Base-by-base conservation (phyloP, 1,140 invertebrate genomes). In the Panagrolaimus sp. region DNA sequence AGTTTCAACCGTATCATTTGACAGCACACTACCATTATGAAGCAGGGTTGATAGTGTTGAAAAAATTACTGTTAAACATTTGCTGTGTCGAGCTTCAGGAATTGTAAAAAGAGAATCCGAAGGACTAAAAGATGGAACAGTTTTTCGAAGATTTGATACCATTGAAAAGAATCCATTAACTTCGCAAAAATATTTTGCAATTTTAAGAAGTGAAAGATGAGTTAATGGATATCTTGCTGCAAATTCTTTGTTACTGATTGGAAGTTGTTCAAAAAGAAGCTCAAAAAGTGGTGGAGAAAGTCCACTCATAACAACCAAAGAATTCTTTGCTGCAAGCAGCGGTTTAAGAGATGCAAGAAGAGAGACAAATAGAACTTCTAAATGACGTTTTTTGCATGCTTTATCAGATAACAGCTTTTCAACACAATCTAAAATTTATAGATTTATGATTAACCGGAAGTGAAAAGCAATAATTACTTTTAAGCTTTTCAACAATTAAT, bases 301-400 rank as follows among this genome's bases (percentile, higher is more conserved):
- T 21, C 52, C 52, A 58, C 28, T 58, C 52, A 58, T 58, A 28
- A 58, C 52, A 26, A 58, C 28, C 10, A 58, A 28, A 14, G 52
- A 58, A 28, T 58, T 58, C 17, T 58, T 58, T 21, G 52, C 52
- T n/a, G 21, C 21, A 2, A 58, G 17, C 14, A 58, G 52, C 10
- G 52, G 21, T 8, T 58, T 21, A 0, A 58, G 17, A 21, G 52
- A 5, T 12, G 52, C 52, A 2, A 58, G 17, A 21, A 58, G n/a
- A 12, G 52, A 26, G 10, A 28, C 52, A 28, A 58, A 58, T 21
- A 58, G 17, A 28, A 28, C 52, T 3, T 3, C 28, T 21, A n/a
- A 58, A 7, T 28, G 52, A 28, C 10, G 52, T 24, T 7, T 38
- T 38, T 38, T 38, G 32, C 32, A 4, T 38, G 32, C 2, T 7